phyloP scores from a whole-genome alignment of 2,888 invertebrate species.

The Monopis laevigella region DNA sequence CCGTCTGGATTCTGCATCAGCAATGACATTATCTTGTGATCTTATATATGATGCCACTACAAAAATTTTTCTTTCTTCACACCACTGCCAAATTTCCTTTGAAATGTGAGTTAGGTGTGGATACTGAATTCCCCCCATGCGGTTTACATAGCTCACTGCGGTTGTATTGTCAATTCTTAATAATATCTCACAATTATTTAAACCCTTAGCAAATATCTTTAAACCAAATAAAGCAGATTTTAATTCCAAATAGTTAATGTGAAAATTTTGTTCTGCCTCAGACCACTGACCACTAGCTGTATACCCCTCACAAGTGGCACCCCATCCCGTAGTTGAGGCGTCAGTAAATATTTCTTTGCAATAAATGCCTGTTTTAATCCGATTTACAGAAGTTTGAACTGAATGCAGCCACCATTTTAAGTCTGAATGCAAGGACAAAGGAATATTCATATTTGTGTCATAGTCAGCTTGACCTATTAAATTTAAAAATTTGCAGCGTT shows the following conservation, averaged over 20 bases:
- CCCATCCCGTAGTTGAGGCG: constrained; percentile 19
- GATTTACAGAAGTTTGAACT: background rate
- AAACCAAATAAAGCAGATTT: constrained; percentile 15
- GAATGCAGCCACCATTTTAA: constrained; percentile 2
- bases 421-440: background rate
- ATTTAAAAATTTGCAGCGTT: constrained; percentile 14
- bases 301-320: constrained; percentile 14
- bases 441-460: background rate
- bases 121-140: constrained; percentile 18
- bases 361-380: constrained; percentile 5
- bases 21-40: constrained; percentile 18
- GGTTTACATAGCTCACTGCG: constrained; percentile 17
- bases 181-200: constrained; percentile 14
- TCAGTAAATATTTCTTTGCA: constrained; percentile 16
- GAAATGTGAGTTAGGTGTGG: constrained; percentile 18
- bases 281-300: constrained; percentile 17
- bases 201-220: constrained; percentile 14
- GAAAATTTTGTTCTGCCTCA: constrained; percentile 9
- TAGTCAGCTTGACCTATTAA: constrained; percentile 3
- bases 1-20: constrained; percentile 20
- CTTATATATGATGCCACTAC: constrained; percentile 21
- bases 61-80: constrained; percentile 17
- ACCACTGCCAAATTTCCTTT: constrained; percentile 20
- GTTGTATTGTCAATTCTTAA: constrained; percentile 20
- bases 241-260: constrained; percentile 18